phyloP scores from a whole-genome alignment of 37 sponge, comb jelly and placozoan species.

The Cliona cf. orientalis region DNA sequence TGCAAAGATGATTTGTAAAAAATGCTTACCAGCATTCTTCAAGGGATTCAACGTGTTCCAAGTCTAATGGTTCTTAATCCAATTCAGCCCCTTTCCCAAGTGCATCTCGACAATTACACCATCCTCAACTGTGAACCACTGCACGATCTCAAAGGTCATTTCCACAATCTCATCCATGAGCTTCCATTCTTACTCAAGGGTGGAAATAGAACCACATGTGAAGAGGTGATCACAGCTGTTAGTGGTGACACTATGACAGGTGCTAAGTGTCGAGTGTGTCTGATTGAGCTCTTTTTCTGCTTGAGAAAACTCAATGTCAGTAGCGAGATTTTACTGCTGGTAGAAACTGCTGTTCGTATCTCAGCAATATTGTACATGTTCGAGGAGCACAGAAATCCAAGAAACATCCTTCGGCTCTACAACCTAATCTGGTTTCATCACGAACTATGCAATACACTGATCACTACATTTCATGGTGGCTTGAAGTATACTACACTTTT shows the following conservation, averaged over 20 bases:
- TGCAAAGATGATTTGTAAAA: background rate
- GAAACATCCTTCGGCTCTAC: background rate
- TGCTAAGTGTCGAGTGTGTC: background rate
- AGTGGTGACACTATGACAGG: background rate
- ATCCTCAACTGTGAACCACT: slow-evolving; percentile 2
- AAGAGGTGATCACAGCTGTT: background rate
- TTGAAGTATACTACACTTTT: background rate
- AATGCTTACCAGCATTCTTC: background rate
- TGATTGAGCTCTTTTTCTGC: background rate
- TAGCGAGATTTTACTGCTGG: background rate
- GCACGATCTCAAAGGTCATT: slow-evolving; percentile 12
- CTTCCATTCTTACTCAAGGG: background rate
- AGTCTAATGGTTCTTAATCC: background rate
- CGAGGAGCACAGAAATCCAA: background rate
- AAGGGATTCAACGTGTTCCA: slow-evolving; percentile 5
- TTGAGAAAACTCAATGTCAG: background rate
- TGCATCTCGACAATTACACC: background rate
- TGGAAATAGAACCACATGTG: background rate
- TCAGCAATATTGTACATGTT: background rate
- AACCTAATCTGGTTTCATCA: slow-evolving; percentile 4
- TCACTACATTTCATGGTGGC: background rate
- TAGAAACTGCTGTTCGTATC: background rate
- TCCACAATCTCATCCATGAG: background rate
- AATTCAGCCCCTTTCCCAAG: background rate
- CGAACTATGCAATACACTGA: background rate